Base-by-base conservation (phyloP, 2,113 vertebrate species). In the Pituophis catenifer region DNA sequence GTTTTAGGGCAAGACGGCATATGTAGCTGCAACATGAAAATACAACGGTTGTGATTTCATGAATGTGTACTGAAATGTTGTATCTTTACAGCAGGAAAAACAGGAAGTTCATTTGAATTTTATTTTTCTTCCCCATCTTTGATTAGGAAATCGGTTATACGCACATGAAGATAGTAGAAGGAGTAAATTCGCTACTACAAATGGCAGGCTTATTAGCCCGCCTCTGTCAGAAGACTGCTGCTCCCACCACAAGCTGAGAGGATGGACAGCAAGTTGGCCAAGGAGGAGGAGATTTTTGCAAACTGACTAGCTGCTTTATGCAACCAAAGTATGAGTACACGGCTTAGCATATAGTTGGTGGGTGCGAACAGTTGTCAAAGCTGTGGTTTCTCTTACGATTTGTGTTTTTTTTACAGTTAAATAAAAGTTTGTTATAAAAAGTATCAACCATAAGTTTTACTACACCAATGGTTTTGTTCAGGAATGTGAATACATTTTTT, bases 131-230 rank as follows among this genome's bases (percentile, higher is more conserved):
- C 1, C 23, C 23, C 1, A 0, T 95, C 57, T 92, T 0, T 55
- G 92, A 0, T 13, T 97, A 99, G 99, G 99, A 99, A 94, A 99
- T 99, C 0, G 99, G 99, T 3, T 99, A 98, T 96, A 99, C 99
- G 0, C 99, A 99, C 55, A 98, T 99, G 99, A 98, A 98, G 91
- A 97, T 99, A 90, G 97, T 97, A 0, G 99, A 99, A 96, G 99
- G 99, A 0, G 99, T 99, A 26, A 99, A 98, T 97, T 99, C 99
- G 0, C 98, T 99, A 3, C 96, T 99, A 90, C 99, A 99, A 95
- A 98, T 99, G 99, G 98, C 99, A 0, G 99, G 99, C 7, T 98
- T 99, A 89, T 97, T 99, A 94, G 99, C 98, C 48, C 97, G 98
- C 53, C 98, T 99, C 10, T 99, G 99, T 94, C 98, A 98, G 95